Evolutionary conservation across 2,113 vertebrate species (phyloP).

Genomic region (Perca fluviatilis): DNA sequence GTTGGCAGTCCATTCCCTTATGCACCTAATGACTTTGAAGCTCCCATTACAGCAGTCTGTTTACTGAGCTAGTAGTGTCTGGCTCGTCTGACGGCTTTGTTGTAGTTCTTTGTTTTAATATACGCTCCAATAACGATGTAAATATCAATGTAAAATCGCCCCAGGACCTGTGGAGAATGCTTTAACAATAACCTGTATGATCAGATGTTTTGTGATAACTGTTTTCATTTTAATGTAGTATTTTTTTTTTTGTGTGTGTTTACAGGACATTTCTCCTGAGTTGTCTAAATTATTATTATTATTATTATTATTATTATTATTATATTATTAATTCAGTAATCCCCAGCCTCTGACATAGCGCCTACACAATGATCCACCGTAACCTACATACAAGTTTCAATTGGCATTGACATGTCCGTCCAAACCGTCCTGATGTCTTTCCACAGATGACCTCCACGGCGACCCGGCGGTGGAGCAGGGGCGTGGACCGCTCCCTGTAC

Average conservation of each 20-base stretch:
- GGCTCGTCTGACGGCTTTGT: background rate
- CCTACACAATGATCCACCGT: background rate
- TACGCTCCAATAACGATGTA: background rate
- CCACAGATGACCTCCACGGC: constrained; percentile 23
- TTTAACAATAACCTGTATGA: background rate
- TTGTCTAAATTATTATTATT: too few species aligned
- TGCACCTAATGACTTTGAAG: background rate
- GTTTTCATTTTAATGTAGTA: too few species aligned
- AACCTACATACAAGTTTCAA: background rate
- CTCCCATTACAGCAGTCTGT: background rate
- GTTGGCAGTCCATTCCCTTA: background rate
- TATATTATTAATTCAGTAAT: background rate
- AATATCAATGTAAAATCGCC: background rate
- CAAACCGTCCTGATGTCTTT: constrained; percentile 7
- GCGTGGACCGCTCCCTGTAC: constrained; percentile 83
- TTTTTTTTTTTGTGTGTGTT: too few species aligned
- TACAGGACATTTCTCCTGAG: too few species aligned
- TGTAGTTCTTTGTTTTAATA: background rate
- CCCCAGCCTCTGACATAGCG: background rate
- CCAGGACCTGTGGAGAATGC: background rate
- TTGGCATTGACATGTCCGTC: background rate
- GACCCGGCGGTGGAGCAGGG: constrained; percentile 70
- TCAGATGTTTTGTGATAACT: background rate
- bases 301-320: background rate
- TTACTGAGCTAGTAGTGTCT: background rate